Evolutionary conservation across 2,888 invertebrate species (phyloP).

Genomic region (Harpalus rufipes): DNA sequence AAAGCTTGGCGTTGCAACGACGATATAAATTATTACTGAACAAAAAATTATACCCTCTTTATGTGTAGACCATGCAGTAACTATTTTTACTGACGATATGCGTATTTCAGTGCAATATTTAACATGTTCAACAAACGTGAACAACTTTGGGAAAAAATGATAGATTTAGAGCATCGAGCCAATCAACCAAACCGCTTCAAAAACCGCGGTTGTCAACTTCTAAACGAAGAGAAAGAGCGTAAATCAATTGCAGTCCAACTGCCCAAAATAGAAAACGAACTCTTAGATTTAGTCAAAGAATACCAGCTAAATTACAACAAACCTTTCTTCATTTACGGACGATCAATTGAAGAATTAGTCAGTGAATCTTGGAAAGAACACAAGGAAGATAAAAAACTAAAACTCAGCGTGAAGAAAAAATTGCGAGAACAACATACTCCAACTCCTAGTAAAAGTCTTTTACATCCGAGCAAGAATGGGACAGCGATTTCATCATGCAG

Average conservation of each 20-base stretch:
- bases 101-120: slow-evolving; percentile 80
- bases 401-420: slow-evolving; percentile 80
- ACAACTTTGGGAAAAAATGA: slow-evolving; percentile 86
- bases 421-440: slow-evolving; percentile 70
- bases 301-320: slow-evolving; percentile 80
- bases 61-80: no score
- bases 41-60: no score
- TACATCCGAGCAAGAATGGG: slow-evolving; percentile 53
- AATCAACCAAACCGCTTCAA: slow-evolving; percentile 90
- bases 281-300: slow-evolving; percentile 79
- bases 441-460: slow-evolving; percentile 68
- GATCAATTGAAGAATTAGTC: slow-evolving; percentile 82
- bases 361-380: slow-evolving; percentile 82
- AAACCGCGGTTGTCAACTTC: slow-evolving; percentile 91
- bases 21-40: no score
- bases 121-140: slow-evolving; percentile 83
- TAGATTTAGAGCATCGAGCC: slow-evolving; percentile 86
- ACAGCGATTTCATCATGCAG: slow-evolving; percentile 18
- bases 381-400: slow-evolving; percentile 80
- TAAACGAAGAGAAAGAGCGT: slow-evolving; percentile 93
- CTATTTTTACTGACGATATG: neutral
- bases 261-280: slow-evolving; percentile 86
- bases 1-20: no score
- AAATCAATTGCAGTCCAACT: slow-evolving; percentile 86
- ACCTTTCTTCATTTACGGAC: slow-evolving; percentile 83